Conservation (phyloP, 53 echinoderm and acorn worm genomes). For the Hippasteria phrygiana region DNA sequence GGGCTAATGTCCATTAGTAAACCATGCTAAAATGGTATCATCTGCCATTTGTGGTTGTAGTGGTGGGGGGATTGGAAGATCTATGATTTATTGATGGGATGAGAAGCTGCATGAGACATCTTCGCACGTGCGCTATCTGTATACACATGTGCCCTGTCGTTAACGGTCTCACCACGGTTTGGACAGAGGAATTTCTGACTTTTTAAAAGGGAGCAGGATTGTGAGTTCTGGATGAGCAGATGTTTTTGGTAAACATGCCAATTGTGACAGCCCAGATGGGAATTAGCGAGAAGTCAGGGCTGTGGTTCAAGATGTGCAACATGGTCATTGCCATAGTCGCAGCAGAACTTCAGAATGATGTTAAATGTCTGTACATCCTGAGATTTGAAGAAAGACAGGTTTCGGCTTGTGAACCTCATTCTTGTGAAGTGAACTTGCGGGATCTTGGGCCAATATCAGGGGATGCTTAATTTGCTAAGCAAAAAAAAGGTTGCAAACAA, state of each 20-base stretch:
- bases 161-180: too few relatives aligned
- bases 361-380: too few relatives aligned
- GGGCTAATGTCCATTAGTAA: not conserved
- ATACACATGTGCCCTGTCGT: not conserved
- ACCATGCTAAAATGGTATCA: not conserved
- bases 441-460: too few relatives aligned
- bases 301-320: not conserved
- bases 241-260: constrained; percentile 40
- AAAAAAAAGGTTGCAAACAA: too few relatives aligned
- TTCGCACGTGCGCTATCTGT: not conserved
- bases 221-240: constrained; percentile 23
- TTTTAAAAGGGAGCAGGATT: not conserved
- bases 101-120: not conserved
- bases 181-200: not conserved
- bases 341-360: too few relatives aligned
- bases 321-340: not conserved
- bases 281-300: not conserved
- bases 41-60: not conserved
- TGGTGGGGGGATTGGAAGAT: not conserved
- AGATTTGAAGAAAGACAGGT: too few relatives aligned
- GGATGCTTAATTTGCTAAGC: too few relatives aligned
- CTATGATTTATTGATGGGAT: not conserved
- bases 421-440: too few relatives aligned
- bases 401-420: too few relatives aligned
- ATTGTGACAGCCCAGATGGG: not conserved